Percentiles rank a stretch among this genome's conserved stretches.
Evolutionary conservation across 2,113 vertebrate genomes (phyloP).

Genomic region (Bucco capensis): DNA sequence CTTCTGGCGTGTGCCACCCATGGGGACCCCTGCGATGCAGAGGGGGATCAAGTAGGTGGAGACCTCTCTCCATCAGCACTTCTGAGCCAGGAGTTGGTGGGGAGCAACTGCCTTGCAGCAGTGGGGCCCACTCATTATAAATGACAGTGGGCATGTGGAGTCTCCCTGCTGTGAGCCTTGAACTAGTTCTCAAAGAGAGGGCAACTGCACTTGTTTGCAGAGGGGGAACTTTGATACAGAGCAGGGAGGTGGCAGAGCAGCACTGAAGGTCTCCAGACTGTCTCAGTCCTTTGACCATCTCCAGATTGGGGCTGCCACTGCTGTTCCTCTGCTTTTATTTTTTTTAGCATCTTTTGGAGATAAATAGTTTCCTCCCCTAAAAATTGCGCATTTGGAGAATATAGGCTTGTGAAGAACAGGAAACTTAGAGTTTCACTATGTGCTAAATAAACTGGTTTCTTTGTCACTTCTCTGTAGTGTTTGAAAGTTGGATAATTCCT

Average conservation of each 20-base stretch:
- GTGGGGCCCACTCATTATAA: not conserved
- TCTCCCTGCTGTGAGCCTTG: not conserved
- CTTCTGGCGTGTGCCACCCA: fast-evolving
- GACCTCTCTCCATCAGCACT: not conserved
- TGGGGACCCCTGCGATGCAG: not conserved
- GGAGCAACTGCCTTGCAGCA: not conserved
- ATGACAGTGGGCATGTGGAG: fast-evolving
- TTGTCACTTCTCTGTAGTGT: not conserved
- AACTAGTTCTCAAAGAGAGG: not conserved
- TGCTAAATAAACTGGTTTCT: not conserved
- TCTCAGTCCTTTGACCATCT: not conserved
- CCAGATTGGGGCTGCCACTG: fast-evolving
- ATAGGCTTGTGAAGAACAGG: not conserved
- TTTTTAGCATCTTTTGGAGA: not conserved
- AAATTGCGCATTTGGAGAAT: not conserved
- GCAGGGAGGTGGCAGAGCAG: not conserved
- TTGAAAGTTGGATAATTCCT: not conserved
- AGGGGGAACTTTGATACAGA: fast-evolving
- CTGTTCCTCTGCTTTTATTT: not conserved
- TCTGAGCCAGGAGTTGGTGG: not conserved
- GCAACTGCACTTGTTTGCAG: not conserved
- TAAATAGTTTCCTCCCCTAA: not conserved
- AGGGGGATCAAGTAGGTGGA: fast-evolving
- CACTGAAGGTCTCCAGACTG: not conserved
- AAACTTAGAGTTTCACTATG: not conserved